Evolutionary conservation across 1,140 invertebrate species (phyloP).

Genomic region (Pogonognathellus flavescens): DNA sequence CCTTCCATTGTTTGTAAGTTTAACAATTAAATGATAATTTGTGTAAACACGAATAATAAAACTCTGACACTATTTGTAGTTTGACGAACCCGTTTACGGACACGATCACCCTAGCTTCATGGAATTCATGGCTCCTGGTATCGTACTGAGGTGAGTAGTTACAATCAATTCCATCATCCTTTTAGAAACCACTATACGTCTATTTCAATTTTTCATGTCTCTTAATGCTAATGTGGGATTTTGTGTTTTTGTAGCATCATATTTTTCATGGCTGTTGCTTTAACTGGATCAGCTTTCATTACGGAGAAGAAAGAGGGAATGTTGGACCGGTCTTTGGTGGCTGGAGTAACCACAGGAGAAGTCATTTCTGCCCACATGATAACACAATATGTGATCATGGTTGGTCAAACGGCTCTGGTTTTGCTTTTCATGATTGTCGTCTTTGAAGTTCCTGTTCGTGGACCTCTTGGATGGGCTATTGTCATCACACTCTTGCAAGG

Average conservation of each 20-base stretch:
- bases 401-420: conserved; percentile 89
- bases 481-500: conserved; percentile 82
- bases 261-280: conserved; percentile 94
- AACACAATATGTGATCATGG: conserved; percentile 94
- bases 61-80: conserved; percentile 70
- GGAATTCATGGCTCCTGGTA: conserved; percentile 94
- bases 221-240: conserved; percentile 52
- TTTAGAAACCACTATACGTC: neutral
- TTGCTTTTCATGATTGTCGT: conserved; percentile 87
- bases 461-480: conserved; percentile 82
- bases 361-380: conserved; percentile 92
- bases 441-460: conserved; percentile 85
- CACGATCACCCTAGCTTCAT: conserved; percentile 89
- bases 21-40: conserved; percentile 30
- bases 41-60: neutral
- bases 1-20: conserved; percentile 76
- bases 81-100: conserved; percentile 89
- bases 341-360: conserved; percentile 89
- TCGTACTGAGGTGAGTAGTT: conserved; percentile 85
- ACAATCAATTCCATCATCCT: neutral
- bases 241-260: conserved; percentile 81
- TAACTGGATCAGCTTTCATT: conserved; percentile 92
- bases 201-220: conserved; percentile 2
- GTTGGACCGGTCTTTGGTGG: conserved; percentile 90
- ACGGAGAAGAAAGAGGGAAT: conserved; percentile 92